Conservation (phyloP, 1,140 invertebrate genomes). For the Dreissena polymorpha region DNA sequence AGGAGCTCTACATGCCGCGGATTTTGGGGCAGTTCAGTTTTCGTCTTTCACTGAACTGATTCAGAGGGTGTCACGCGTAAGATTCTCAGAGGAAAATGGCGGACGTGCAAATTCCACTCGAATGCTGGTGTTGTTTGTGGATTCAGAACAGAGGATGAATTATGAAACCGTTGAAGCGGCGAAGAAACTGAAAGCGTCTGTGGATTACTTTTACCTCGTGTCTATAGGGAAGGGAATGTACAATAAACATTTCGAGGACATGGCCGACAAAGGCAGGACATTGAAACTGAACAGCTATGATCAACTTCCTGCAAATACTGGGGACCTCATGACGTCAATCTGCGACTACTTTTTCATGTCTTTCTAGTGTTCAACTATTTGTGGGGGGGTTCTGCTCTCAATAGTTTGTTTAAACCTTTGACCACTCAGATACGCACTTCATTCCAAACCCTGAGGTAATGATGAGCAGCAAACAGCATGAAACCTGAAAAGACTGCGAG, state of each 20-base stretch:
- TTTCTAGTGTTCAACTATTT: too few species aligned
- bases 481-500: too few species aligned
- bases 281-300: constrained; percentile 39
- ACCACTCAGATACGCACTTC: too few species aligned
- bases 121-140: constrained; percentile 58
- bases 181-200: constrained; percentile 29
- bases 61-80: constrained; percentile 29
- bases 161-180: constrained; percentile 38
- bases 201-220: constrained; percentile 48
- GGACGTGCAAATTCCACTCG: constrained; percentile 48
- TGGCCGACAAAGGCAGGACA: constrained; percentile 20
- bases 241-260: constrained; percentile 16
- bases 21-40: constrained; percentile 23
- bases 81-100: constrained; percentile 49
- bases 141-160: constrained; percentile 34
- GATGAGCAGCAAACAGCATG: too few species aligned
- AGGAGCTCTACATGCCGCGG: constrained; percentile 36
- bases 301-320: constrained; percentile 18
- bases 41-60: constrained; percentile 54
- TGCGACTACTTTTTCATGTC: constrained; percentile 50
- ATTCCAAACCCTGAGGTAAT: too few species aligned
- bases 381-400: too few species aligned
- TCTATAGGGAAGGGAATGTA: constrained; percentile 46
- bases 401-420: too few species aligned
- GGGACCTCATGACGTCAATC: constrained; percentile 35